phyloP scores from a whole-genome alignment of 2,113 vertebrate genomes.

The Alethe castanea region DNA sequence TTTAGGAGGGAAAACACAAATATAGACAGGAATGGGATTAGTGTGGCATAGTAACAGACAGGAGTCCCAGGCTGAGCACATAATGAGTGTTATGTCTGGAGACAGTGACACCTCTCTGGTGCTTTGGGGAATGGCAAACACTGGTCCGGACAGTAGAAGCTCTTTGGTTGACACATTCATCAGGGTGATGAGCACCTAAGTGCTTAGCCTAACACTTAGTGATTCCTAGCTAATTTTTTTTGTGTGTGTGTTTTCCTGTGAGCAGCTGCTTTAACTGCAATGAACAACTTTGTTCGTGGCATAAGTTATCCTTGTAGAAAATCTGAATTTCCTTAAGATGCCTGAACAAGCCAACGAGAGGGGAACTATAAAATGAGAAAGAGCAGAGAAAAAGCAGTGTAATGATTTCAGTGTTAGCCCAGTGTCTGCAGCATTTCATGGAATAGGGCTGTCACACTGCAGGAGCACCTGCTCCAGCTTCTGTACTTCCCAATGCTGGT shows the following conservation, averaged over 20 bases:
- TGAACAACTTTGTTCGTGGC: neutral
- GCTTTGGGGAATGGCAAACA: neutral
- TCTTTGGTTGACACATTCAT: neutral
- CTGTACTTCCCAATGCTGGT: neutral
- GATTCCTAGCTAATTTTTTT: neutral
- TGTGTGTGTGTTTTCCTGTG: neutral
- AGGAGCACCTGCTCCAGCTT: neutral
- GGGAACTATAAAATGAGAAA: neutral
- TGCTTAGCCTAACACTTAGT: neutral
- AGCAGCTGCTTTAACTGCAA: neutral
- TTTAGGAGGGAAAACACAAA: neutral
- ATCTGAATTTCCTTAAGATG: neutral
- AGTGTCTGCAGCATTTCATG: fast-evolving
- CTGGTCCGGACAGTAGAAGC: neutral
- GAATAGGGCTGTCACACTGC: neutral
- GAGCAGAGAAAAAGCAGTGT: neutral
- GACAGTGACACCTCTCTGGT: neutral
- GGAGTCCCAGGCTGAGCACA: neutral
- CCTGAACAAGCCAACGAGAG: neutral
- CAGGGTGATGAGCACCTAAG: fast-evolving
- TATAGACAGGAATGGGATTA: neutral
- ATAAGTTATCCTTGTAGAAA: neutral
- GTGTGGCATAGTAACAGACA: neutral
- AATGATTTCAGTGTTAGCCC: neutral
- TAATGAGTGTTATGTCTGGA: neutral